Conservation (phyloP, 2,888 invertebrate genomes). For the Caenorhabditis sp. region DNA sequence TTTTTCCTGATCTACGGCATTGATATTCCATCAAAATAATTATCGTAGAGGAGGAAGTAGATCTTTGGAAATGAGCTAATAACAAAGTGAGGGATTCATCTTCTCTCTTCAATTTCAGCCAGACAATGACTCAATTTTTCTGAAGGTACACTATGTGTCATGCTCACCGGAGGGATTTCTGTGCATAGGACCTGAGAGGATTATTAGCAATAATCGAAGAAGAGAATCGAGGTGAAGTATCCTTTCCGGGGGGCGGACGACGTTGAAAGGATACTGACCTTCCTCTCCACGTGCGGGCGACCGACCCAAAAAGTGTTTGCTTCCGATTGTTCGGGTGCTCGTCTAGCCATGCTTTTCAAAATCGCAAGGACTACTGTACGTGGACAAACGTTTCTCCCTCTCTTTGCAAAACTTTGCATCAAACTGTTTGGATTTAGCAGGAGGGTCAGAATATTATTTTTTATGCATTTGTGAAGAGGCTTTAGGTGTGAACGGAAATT, state of each 20-base stretch:
- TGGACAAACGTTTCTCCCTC: constrained; percentile 40
- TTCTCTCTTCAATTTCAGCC: constrained; percentile 6
- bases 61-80: neutral
- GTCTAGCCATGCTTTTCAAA: constrained; percentile 59
- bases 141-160: constrained; percentile 22
- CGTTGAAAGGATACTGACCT: constrained; percentile 34
- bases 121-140: constrained; percentile 15
- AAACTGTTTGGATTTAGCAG: constrained; percentile 28
- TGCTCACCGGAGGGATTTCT: constrained; percentile 20
- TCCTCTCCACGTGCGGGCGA: constrained; percentile 40
- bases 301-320: constrained; percentile 50
- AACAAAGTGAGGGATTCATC: constrained; percentile 11
- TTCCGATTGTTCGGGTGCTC: constrained; percentile 57
- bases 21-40: neutral
- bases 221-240: constrained; percentile 47
- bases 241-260: constrained; percentile 40
- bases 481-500: no score
- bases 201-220: constrained; percentile 7
- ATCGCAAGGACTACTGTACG: constrained; percentile 51
- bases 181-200: constrained; percentile 20
- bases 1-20: no score
- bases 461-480: neutral
- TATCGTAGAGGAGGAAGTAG: neutral
- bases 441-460: constrained; percentile 13
- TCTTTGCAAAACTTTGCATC: constrained; percentile 49